phyloP scores from a whole-genome alignment of 2,113 vertebrate genomes.

The Coturnix japonica region DNA sequence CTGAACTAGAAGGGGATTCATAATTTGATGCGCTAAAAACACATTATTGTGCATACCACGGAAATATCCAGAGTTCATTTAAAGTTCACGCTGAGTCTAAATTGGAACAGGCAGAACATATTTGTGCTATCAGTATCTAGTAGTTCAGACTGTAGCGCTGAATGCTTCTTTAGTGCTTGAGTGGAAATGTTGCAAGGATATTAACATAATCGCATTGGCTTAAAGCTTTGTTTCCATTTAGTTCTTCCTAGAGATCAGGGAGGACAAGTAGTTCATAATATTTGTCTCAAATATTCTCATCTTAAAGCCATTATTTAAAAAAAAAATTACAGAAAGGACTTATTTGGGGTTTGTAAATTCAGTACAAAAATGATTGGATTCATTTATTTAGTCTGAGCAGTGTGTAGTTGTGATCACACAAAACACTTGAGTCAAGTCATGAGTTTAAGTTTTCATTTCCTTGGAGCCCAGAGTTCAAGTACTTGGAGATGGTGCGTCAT shows the following conservation, averaged over 20 bases:
- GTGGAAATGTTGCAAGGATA: not conserved
- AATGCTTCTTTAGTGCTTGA: not conserved
- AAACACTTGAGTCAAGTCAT: not conserved
- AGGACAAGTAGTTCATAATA: not conserved
- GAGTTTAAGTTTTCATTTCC: not conserved
- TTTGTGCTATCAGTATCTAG: not conserved
- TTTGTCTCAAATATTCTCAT: not conserved
- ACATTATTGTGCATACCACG: accelerated
- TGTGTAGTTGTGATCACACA: not conserved
- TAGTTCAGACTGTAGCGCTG: not conserved
- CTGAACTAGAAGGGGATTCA: not conserved
- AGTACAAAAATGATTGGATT: not conserved
- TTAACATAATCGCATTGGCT: not conserved
- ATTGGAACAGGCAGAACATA: not conserved
- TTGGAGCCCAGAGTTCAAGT: not conserved
- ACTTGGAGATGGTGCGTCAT: not conserved
- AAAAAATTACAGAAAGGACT: not conserved
- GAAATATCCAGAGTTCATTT: not conserved
- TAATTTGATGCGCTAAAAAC: not conserved
- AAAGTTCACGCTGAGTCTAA: not conserved
- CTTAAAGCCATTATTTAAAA: not conserved
- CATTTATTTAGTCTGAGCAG: not conserved
- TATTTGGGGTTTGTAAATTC: not conserved
- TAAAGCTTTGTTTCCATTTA: not conserved
- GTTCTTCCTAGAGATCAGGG: not conserved